Evolutionary conservation across 2,113 vertebrate genomes (phyloP).

Genomic region (Meleagris gallopavo): DNA sequence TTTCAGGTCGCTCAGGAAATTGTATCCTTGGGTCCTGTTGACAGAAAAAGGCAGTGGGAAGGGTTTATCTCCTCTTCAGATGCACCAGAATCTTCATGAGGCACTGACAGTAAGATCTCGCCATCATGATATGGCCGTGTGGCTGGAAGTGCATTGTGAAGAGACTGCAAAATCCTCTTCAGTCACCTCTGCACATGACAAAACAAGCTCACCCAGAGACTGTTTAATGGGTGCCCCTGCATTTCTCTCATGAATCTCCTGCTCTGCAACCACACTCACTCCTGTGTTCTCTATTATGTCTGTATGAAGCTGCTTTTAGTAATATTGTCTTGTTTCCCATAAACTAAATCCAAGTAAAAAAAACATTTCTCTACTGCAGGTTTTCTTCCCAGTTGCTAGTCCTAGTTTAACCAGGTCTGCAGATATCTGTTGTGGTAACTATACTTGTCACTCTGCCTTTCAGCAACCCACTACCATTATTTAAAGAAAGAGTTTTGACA

Average conservation of each 20-base stretch:
- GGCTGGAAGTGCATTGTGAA: fast-evolving
- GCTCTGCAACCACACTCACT: not conserved
- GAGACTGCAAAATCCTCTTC: not conserved
- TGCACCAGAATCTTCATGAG: not conserved
- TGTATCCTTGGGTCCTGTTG: not conserved
- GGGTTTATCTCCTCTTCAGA: not conserved
- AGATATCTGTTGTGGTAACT: not conserved
- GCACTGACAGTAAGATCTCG: not conserved
- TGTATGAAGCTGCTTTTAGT: not conserved
- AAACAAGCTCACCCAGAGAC: not conserved
- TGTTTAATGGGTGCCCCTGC: not conserved
- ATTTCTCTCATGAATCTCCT: not conserved
- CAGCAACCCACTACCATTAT: not conserved
- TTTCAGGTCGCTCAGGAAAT: not conserved
- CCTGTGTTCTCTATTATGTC: not conserved
- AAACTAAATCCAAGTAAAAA: not conserved
- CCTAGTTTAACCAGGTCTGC: fast-evolving
- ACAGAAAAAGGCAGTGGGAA: not conserved
- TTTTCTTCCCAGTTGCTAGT: not conserved
- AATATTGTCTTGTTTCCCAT: not conserved
- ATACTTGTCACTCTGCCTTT: not conserved
- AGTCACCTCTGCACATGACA: not conserved
- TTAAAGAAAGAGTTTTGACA: not conserved
- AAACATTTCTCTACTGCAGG: not conserved
- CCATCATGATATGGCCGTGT: not conserved